phyloP scores from a whole-genome alignment of 2,113 vertebrate species.

The Austrofundulus limnaeus region DNA sequence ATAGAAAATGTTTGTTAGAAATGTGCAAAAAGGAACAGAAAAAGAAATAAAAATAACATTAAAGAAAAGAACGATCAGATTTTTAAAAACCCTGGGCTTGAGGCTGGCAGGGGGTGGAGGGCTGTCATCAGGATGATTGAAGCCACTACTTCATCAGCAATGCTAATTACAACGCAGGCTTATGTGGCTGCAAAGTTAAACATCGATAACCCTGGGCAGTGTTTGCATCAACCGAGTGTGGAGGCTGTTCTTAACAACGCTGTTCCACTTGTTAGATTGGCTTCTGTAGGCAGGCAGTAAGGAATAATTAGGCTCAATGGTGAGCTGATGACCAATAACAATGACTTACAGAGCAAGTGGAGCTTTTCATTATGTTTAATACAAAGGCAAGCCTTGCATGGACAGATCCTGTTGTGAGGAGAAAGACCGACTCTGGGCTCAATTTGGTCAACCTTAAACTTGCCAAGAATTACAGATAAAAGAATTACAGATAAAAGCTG shows the following conservation, averaged over 20 bases:
- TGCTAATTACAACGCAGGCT: slow-evolving; percentile 77
- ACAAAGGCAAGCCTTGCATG: slow-evolving; percentile 4
- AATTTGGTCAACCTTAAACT: slow-evolving; percentile 29
- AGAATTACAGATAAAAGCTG: slow-evolving; percentile 46
- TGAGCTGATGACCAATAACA: slow-evolving; percentile 38
- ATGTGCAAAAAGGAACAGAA: slow-evolving; percentile 37
- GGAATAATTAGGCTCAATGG: slow-evolving; percentile 47
- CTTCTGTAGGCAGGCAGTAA: slow-evolving; percentile 30
- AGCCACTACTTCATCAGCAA: slow-evolving; percentile 76
- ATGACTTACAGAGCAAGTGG: slow-evolving; percentile 19
- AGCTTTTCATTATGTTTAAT: slow-evolving; percentile 28
- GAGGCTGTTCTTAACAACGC: slow-evolving; percentile 67
- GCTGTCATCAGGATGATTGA: slow-evolving; percentile 74
- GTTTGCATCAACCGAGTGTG: slow-evolving; percentile 55
- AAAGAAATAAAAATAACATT: slow-evolving; percentile 19
- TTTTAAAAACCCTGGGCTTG: slow-evolving; percentile 48
- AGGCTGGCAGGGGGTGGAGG: slow-evolving; percentile 32
- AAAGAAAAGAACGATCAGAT: slow-evolving; percentile 9
- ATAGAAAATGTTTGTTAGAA: slow-evolving; percentile 15
- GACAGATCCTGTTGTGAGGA: slow-evolving; percentile 7
- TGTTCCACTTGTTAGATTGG: slow-evolving; percentile 56
- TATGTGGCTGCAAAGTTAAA: slow-evolving; percentile 78
- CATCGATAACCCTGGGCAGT: slow-evolving; percentile 69
- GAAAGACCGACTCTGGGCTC: slow-evolving; percentile 14
- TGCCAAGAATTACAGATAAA: slow-evolving; percentile 40